These are phyloP conservation scores for Pelagia noctiluca DNA, from an alignment of 30 jellyfish, hydroid and myxozoan genomes.

Conservation along the genomic window DNA sequence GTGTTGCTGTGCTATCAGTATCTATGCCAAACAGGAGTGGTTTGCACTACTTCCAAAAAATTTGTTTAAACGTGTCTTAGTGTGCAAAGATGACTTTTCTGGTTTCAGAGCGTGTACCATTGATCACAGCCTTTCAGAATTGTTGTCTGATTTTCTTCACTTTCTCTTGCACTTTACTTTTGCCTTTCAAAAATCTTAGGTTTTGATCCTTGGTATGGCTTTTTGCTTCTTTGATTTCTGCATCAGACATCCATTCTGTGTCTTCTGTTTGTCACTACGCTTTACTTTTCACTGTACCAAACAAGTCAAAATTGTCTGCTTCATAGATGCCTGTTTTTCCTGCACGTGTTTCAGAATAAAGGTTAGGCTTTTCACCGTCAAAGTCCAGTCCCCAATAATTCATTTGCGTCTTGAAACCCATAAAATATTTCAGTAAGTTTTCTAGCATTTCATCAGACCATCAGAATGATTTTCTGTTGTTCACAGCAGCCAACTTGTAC, in stretches of 20 bases:
- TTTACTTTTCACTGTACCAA: background rate
- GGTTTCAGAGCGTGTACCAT: conserved; percentile 44
- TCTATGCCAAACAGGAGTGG: background rate
- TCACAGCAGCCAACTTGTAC: no score
- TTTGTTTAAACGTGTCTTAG: conserved; percentile 1
- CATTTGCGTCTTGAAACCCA: conserved; percentile 12
- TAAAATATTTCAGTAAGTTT: background rate
- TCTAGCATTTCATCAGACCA: no score
- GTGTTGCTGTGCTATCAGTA: no score
- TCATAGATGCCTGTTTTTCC: background rate
- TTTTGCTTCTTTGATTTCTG: background rate
- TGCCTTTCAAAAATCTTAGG: conserved; percentile 10
- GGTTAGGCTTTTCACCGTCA: conserved; percentile 28
- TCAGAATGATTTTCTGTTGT: conserved; percentile 24
- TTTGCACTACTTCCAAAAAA: conserved; percentile 47
- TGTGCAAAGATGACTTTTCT: conserved; percentile 36
- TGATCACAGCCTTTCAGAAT: conserved; percentile 32
- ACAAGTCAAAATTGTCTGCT: background rate
- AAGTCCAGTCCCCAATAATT: conserved; percentile 11
- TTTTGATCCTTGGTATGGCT: background rate
- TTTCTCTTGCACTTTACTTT: conserved; percentile 19
- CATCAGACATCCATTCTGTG: background rate
- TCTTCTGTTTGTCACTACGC: background rate
- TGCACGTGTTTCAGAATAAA: background rate
- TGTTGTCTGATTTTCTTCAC: conserved; percentile 30